Percentiles rank a stretch among this genome's conserved stretches.
Evolutionary conservation across 1,140 invertebrate genomes (phyloP).

Genomic region (Cepaea nemoralis): DNA sequence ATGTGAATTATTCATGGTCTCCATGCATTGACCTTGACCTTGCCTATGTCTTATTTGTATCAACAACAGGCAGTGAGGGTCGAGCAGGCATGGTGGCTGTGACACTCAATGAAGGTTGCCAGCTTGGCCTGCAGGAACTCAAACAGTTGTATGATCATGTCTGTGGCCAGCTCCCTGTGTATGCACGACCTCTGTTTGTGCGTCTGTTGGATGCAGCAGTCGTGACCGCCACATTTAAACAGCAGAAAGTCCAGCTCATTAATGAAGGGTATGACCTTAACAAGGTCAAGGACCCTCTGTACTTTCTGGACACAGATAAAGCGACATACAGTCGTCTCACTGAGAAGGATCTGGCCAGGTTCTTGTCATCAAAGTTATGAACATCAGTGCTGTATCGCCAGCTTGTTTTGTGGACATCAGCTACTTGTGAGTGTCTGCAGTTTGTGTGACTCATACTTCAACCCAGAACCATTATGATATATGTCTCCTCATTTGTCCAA

Average conservation of each 20-base stretch:
- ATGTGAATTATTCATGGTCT: neutral
- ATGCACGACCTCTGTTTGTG: constrained; percentile 89
- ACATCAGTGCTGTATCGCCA: neutral
- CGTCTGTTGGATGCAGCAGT: constrained; percentile 74
- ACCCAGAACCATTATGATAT: too few relatives aligned
- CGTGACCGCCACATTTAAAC: constrained; percentile 62
- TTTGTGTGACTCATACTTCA: too few relatives aligned
- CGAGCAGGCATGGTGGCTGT: constrained; percentile 90
- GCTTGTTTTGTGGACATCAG: too few relatives aligned
- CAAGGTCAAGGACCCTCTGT: constrained; percentile 83
- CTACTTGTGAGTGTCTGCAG: too few relatives aligned
- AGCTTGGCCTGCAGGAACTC: constrained; percentile 47
- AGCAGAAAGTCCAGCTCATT: constrained; percentile 76
- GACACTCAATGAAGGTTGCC: constrained; percentile 71
- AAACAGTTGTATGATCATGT: constrained; percentile 56
- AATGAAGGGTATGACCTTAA: constrained; percentile 89
- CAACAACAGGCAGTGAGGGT: neutral
- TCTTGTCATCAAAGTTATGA: constrained; percentile 38
- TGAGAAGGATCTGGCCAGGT: constrained; percentile 71
- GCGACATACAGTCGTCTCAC: constrained; percentile 78
- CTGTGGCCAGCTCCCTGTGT: constrained; percentile 79
- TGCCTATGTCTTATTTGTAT: too few relatives aligned
- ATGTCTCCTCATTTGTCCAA: too few relatives aligned
- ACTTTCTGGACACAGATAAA: constrained; percentile 77
- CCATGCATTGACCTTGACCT: too few relatives aligned